Conservation (phyloP, 1,140 invertebrate genomes). For the Asobara japonica region DNA sequence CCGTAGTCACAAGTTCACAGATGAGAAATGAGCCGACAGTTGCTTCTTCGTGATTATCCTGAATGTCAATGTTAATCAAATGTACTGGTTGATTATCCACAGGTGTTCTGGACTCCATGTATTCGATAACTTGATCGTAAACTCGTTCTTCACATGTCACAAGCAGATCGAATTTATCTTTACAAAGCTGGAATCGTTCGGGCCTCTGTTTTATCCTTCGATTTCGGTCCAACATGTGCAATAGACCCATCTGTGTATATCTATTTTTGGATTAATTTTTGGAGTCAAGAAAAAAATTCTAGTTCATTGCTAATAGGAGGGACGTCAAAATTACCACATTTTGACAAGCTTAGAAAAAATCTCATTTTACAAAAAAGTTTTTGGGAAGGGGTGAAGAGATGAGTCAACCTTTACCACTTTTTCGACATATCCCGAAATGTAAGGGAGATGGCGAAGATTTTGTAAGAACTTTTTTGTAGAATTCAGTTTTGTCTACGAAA, state of each 20-base stretch:
- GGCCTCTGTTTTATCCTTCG: conserved; percentile 93
- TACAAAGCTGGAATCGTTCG: conserved; percentile 91
- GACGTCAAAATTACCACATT: no score
- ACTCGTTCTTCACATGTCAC: conserved; percentile 98
- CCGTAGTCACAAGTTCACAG: conserved; percentile 91
- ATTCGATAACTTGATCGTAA: conserved; percentile 93
- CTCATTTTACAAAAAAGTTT: not conserved
- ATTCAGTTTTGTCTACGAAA: not conserved
- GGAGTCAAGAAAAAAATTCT: conserved; percentile 8
- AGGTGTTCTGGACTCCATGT: conserved; percentile 77
- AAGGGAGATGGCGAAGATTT: not conserved
- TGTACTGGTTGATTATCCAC: conserved; percentile 88
- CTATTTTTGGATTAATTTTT: conserved; percentile 61
- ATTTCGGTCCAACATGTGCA: conserved; percentile 99
- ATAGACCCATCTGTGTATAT: conserved; percentile 98
- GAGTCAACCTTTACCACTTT: no score
- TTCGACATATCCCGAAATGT: not conserved
- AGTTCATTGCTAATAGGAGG: no score
- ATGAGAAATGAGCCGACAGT: conserved; percentile 99
- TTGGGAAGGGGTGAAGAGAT: no score
- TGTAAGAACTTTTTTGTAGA: conserved; percentile 12
- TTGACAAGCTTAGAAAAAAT: not conserved
- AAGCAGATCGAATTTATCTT: conserved; percentile 95
- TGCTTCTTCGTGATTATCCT: conserved; percentile 99
- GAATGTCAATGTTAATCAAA: conserved; percentile 98